Percentiles rank a stretch among this genome's conserved stretches.
These are phyloP conservation scores for Deilephila porcellus DNA, from an alignment of 2,888 invertebrate genomes.

Conservation along the genomic window DNA sequence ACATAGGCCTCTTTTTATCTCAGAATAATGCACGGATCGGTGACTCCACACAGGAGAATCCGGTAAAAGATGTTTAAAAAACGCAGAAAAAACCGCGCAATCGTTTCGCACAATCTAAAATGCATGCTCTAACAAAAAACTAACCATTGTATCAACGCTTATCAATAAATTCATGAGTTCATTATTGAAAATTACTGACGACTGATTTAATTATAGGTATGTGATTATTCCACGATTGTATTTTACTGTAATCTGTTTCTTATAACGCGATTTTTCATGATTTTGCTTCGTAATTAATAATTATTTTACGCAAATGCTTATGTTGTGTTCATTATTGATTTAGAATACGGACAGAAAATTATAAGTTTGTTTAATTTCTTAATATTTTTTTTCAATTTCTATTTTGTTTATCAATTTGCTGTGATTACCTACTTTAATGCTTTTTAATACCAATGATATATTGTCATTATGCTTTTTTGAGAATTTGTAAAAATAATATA, in stretches of 20 bases:
- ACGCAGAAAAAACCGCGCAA: background rate
- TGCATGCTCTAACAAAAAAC: background rate
- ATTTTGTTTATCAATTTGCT: too few species aligned
- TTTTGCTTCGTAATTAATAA: background rate
- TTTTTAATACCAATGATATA: too few species aligned
- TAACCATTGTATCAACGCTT: conserved; percentile 3
- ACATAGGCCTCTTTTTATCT: too few species aligned
- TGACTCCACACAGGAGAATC: background rate
- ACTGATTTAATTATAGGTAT: background rate
- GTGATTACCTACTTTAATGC: too few species aligned
- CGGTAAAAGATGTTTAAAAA: too few species aligned
- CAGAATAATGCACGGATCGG: too few species aligned
- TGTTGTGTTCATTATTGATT: background rate
- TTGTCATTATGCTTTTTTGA: too few species aligned
- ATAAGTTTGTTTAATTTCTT: background rate
- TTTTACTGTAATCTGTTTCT: background rate
- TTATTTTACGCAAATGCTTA: background rate
- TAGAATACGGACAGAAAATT: background rate
- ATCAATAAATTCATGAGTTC: conserved; percentile 7
- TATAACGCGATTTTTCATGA: background rate
- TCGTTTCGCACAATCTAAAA: background rate
- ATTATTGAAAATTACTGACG: conserved; percentile 3
- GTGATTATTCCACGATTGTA: background rate
- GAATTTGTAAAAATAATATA: too few species aligned
- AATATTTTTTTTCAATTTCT: background rate